Conservation (phyloP, 2,797 vertebrate species). For the Cynopterus sphinx region DNA sequence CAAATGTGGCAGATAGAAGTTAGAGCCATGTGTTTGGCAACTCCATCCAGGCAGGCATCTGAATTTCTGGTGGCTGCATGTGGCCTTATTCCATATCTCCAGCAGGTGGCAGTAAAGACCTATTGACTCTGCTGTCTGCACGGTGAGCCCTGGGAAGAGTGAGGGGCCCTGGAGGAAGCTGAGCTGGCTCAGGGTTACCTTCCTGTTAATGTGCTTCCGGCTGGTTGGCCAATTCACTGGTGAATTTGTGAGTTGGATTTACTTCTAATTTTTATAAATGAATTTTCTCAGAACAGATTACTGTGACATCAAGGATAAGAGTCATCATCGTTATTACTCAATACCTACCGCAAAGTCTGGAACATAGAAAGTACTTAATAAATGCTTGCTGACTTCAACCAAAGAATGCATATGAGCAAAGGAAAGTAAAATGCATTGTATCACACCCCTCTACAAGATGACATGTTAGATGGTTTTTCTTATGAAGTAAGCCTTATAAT, state of each 20-base stretch:
- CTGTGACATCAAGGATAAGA: not conserved
- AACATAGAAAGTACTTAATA: not conserved
- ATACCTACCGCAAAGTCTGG: not conserved
- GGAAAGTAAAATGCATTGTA: not conserved
- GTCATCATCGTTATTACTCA: not conserved
- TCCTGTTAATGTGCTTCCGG: not conserved
- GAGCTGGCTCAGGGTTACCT: not conserved
- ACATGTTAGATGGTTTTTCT: not conserved
- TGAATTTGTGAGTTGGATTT: not conserved
- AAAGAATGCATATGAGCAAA: not conserved
- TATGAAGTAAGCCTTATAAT: not conserved
- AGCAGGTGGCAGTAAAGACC: constrained; percentile 70
- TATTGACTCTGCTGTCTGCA: not conserved
- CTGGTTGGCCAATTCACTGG: not conserved
- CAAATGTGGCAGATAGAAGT: not conserved
- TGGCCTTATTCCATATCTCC: not conserved
- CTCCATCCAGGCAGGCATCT: not conserved
- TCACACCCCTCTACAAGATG: not conserved
- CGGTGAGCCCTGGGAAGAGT: fast-evolving
- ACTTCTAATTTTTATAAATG: not conserved
- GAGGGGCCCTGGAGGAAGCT: not conserved
- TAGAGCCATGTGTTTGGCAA: not conserved
- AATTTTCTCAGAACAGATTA: constrained; percentile 16
- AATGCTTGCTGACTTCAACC: not conserved
- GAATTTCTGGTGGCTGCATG: not conserved